These are phyloP conservation scores for Cercopithecus mona DNA, from an alignment of 2,113 vertebrate genomes.

Conservation along the genomic window DNA sequence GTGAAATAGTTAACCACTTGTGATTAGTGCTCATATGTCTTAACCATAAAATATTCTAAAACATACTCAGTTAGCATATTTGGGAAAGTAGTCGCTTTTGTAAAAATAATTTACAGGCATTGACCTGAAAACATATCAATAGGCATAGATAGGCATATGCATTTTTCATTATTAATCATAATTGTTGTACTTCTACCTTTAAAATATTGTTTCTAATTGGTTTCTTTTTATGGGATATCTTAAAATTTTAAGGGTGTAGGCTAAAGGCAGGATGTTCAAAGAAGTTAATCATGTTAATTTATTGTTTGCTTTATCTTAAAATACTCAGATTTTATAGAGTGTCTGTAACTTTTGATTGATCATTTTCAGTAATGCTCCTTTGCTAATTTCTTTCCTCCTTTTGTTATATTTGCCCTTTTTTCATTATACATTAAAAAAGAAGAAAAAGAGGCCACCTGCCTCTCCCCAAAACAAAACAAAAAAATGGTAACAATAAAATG, in stretches of 20 bases:
- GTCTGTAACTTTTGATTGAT: constrained; percentile 38
- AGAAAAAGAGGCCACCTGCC: neutral
- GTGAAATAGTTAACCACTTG: neutral
- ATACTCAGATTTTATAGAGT: constrained; percentile 30
- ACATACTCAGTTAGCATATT: neutral
- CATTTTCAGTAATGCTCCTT: neutral
- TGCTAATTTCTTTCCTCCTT: neutral
- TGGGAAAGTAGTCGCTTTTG: neutral
- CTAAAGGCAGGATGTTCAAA: constrained; percentile 44
- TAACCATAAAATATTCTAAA: constrained; percentile 23
- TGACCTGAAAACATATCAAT: neutral
- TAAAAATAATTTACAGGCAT: neutral
- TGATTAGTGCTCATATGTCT: neutral
- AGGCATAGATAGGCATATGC: neutral
- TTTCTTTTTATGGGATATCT: constrained; percentile 9
- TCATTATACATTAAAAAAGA: neutral
- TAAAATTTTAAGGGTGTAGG: constrained; percentile 30
- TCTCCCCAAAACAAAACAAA: neutral
- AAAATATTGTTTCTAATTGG: neutral
- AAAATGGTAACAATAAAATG: neutral
- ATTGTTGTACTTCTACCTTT: neutral
- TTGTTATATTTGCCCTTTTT: neutral
- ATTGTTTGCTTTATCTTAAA: constrained; percentile 51
- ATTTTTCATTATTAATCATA: constrained; percentile 15
- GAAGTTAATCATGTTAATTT: constrained; percentile 28